A percentile compares a stretch with the other conserved stretches of the same genome.
Evolutionary conservation across 2,797 vertebrate species (phyloP).

Genomic region (Cyprinodon diabolis): DNA sequence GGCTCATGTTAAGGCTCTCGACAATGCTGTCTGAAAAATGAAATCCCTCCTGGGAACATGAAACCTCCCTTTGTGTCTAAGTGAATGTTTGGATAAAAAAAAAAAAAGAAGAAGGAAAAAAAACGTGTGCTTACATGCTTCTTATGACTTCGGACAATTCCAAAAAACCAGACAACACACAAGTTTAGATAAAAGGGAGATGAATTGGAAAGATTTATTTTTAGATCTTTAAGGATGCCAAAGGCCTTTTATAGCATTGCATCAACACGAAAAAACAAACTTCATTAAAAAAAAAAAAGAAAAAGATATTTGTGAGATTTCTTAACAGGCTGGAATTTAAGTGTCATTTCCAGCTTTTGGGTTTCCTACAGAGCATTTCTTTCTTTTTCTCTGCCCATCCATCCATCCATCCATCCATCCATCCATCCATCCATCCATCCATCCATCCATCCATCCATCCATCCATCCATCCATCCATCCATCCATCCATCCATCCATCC

Average conservation of each 20-base stretch:
- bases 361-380: no score
- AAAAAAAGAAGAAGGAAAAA: not conserved
- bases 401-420: no score
- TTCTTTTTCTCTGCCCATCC: no score
- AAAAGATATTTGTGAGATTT: not conserved
- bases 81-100: not conserved
- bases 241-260: not conserved
- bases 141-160: constrained; percentile 24
- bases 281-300: no score
- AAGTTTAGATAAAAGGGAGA: constrained; percentile 40
- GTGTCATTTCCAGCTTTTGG: not conserved
- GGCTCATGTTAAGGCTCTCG: constrained; percentile 51
- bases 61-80: constrained; percentile 13
- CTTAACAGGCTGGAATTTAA: not conserved
- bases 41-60: constrained; percentile 26
- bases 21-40: constrained; percentile 41
- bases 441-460: no score
- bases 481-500: no score
- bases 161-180: constrained; percentile 40
- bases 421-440: no score
- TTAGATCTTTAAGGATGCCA: constrained; percentile 25
- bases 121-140: constrained; percentile 6
- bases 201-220: constrained; percentile 13
- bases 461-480: no score
- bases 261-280: no score